Evolutionary conservation across 2,797 vertebrate genomes (phyloP).

Genomic region (Champsocephalus gunnari): DNA sequence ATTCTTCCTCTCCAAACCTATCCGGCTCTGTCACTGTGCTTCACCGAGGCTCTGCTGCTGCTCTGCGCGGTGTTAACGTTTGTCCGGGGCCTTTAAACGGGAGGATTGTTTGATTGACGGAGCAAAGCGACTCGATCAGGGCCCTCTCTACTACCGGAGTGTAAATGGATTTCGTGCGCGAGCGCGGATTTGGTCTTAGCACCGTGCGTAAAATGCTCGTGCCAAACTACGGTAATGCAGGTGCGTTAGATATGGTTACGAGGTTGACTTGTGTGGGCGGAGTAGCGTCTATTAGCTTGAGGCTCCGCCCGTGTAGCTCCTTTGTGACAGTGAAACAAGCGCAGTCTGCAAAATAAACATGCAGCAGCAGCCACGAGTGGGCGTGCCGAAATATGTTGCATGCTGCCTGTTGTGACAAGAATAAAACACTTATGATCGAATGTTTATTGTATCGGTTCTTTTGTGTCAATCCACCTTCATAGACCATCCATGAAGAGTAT

Average conservation of each 20-base stretch:
- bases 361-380: constrained; percentile 64
- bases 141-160: constrained; percentile 62
- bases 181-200: constrained; percentile 74
- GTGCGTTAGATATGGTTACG: constrained; percentile 36
- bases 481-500: background rate
- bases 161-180: constrained; percentile 75
- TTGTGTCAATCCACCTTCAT: background rate
- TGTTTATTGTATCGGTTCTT: background rate
- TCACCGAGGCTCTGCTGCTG: constrained; percentile 42
- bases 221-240: constrained; percentile 63
- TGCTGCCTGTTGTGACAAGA: constrained; percentile 45
- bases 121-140: constrained; percentile 32
- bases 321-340: background rate
- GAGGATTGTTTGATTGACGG: constrained; percentile 33
- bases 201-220: constrained; percentile 76
- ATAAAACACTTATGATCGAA: constrained; percentile 5
- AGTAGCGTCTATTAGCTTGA: background rate
- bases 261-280: constrained; percentile 45
- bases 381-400: constrained; percentile 62
- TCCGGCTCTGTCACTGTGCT: constrained; percentile 55
- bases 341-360: constrained; percentile 41
- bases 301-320: constrained; percentile 28
- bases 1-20: constrained; percentile 78
- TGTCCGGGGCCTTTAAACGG: constrained; percentile 22
- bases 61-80: constrained; percentile 38